Percentiles rank a stretch among this genome's conserved stretches.
phyloP scores from a whole-genome alignment of 2,888 invertebrate species.

The Balanococcus diminutus region DNA sequence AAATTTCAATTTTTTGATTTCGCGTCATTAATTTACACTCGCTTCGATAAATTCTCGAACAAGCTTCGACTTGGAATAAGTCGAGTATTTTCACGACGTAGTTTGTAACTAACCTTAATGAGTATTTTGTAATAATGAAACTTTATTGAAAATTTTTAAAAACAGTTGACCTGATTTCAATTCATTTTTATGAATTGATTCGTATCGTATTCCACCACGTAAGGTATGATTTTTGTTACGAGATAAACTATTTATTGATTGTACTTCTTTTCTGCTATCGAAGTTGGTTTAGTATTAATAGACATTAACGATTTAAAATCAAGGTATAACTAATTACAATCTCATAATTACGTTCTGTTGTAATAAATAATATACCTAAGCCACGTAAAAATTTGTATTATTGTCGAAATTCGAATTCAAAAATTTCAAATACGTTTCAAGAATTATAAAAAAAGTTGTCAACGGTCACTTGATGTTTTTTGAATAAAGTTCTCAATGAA shows the following conservation, averaged over 20 bases:
- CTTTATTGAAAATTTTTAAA: background rate
- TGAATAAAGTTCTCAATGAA: too few relatives aligned
- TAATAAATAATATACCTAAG: too few relatives aligned
- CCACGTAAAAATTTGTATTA: background rate
- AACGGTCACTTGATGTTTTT: too few relatives aligned
- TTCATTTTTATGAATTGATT: background rate
- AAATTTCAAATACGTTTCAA: too few relatives aligned
- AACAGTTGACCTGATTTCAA: constrained; percentile 18
- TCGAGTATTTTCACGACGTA: background rate
- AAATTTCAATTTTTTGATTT: background rate
- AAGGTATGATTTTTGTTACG: background rate
- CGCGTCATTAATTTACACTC: background rate
- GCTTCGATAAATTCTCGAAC: constrained; percentile 10
- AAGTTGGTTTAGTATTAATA: background rate
- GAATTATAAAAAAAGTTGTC: too few relatives aligned
- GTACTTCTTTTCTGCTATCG: background rate
- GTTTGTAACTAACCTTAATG: background rate
- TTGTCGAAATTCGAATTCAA: background rate
- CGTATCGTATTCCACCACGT: background rate
- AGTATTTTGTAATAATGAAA: background rate
- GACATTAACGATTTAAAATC: background rate
- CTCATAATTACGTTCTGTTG: too few relatives aligned
- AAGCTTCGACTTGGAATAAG: background rate
- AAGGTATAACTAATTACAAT: background rate
- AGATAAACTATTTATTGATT: background rate